Evolutionary conservation across 2,113 vertebrate species (phyloP), one percentile per base, ranked within the genome.

Genomic region (Parus major): DNA sequence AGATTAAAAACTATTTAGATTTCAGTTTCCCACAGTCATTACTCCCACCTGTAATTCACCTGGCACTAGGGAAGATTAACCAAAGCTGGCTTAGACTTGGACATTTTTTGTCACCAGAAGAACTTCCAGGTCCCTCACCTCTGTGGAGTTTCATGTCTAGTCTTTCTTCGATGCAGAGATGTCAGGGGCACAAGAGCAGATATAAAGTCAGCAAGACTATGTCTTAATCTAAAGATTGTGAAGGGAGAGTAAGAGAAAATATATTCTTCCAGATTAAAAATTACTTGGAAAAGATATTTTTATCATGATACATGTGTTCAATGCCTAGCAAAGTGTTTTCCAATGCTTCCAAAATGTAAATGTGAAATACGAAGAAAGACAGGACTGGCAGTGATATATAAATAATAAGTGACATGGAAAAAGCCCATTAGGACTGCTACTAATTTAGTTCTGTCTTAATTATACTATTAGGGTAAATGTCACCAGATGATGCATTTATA

Each of bases 391-490:
- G 28, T 86, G 23, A 72, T 72, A 64, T 63, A 81, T 82, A 92
- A 91, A 84, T 88, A 92, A 79, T 75, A 93, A 88, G 86, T 79
- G 72, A 63, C 89, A 75, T 68, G 57, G 73, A 93, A 93, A 91
- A 86, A 93, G 9, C 44, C 80, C 79, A 79, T 96, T 93, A 92
- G 10, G 52, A 87, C 28, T 49, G 71, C 16, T 96, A 39, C 78
- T 94, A 93, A 91, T 95, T 92, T 94, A 94, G 52, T 82, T 81
- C 65, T 83, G 15, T 63, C 57, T 92, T 96, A 96, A 90, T 96
- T 95, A 93, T 64, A 75, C 59, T 88, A 66, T 94, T 96, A 93
- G 56, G 72, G 56, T 86, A 96, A 95, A 92, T 91, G 83, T 89
- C 83, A 95, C 82, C 69, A 94, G 82, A 83, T 84, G 82, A 92